A percentile compares a stretch with the other conserved stretches of the same genome.
Conservation (phyloP, 2,888 invertebrate species). For the Malthinus flaveolus region DNA sequence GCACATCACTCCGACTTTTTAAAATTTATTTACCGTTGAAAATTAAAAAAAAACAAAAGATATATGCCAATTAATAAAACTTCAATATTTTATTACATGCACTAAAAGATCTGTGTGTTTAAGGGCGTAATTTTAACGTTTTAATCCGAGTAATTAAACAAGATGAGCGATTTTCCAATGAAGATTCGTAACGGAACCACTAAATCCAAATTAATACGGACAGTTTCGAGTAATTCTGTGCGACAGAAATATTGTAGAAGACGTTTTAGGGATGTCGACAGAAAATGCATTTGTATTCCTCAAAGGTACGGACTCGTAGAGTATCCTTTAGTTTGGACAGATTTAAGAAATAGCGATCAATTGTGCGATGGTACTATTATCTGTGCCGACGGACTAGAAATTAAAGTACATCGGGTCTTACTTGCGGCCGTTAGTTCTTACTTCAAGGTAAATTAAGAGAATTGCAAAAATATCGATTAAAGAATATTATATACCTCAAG, state of each 20-base stretch:
- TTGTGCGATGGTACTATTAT: slow-evolving; percentile 72
- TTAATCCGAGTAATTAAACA: slow-evolving; percentile 11
- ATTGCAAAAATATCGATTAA: too few relatives aligned
- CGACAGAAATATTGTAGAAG: slow-evolving; percentile 18
- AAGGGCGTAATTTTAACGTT: slow-evolving; percentile 31
- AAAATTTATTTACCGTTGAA: background rate
- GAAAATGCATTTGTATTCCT: slow-evolving; percentile 66
- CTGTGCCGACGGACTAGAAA: slow-evolving; percentile 64
- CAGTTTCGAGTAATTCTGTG: slow-evolving; percentile 19
- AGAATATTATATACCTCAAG: slow-evolving; percentile 43
- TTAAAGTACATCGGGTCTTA: slow-evolving; percentile 70
- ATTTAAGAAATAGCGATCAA: slow-evolving; percentile 66
- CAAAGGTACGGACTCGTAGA: slow-evolving; percentile 63
- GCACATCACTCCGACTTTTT: too few relatives aligned
- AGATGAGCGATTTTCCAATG: slow-evolving; percentile 34
- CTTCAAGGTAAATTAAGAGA: slow-evolving; percentile 59
- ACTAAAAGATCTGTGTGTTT: slow-evolving; percentile 19
- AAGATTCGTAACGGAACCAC: slow-evolving; percentile 34
- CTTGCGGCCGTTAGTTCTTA: slow-evolving; percentile 74
- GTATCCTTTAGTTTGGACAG: slow-evolving; percentile 70
- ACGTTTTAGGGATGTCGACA: slow-evolving; percentile 41
- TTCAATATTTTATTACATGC: slow-evolving; percentile 28
- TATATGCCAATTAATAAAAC: slow-evolving; percentile 22
- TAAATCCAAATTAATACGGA: slow-evolving; percentile 30
- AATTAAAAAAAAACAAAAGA: slow-evolving; percentile 10